Base-by-base conservation (phyloP, 2,888 invertebrate genomes). In the Stomorhina lunata region DNA sequence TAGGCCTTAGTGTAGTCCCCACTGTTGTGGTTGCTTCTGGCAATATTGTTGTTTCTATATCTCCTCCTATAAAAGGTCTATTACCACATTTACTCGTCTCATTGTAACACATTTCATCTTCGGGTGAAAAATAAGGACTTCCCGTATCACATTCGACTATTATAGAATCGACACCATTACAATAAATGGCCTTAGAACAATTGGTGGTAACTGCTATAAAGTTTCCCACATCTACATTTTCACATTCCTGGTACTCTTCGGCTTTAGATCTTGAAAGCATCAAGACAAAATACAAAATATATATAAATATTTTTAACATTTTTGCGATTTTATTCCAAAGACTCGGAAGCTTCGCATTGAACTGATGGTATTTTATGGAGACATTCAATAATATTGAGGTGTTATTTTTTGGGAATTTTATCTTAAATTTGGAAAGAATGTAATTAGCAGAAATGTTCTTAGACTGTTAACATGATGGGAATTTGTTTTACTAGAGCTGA, bases 111-210 rank as follows among this genome's bases (percentile, higher is more conserved):
- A 32, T 45, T 37, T 55, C 15, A 55, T 66, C 75, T 2, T 5
- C 2, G 12, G 43, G 5, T 1, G 75, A 75, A 57, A 75, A 75
- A 27, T 69, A 57, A 10, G 43, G 69, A 25, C 12, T 43, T 1
- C 22, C 6, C 1, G 1, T 3, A 53, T 22, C 53, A 73, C 73
- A 75, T 29, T 57, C 65, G 27, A 66, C 34, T 25, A 66, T 65
- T 4, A 12, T 15, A 1, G 75, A 75, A 4, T 66, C 17, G 2
- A 1, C 10, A 15, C 75, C 75, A 57, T 57, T 7, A 27, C 75
- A 75, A 45, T 57, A 66, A 57, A 75, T 57, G 2, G 55, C 55
- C 12, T 66, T 45, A 17, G 75, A 45, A 15, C 75, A 76, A 9
- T 59, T 66, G 10, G 4, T 66, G 0, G 65, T 4, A 25, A 66